phyloP scores from a whole-genome alignment of 2,888 invertebrate species.

The Dendrolimus houi region DNA sequence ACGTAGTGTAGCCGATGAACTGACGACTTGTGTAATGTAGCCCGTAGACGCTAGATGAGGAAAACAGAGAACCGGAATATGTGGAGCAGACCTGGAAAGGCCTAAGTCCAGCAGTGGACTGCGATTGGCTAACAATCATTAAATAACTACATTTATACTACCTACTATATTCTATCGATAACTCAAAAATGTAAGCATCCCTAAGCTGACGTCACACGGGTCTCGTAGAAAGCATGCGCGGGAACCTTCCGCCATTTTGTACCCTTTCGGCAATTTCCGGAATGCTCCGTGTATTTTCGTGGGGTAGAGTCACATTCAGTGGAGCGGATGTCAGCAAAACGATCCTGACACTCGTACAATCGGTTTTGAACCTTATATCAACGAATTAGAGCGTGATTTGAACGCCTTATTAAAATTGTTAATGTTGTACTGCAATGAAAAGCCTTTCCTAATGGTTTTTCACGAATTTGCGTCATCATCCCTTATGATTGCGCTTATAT shows the following conservation, averaged over 20 bases:
- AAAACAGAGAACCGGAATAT: too few relatives aligned
- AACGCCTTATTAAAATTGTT: too few relatives aligned
- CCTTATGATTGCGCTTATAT: not conserved
- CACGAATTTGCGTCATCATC: slow-evolving; percentile 19
- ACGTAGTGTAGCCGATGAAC: too few relatives aligned
- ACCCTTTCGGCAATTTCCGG: slow-evolving; percentile 30
- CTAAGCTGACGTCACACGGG: slow-evolving; percentile 47
- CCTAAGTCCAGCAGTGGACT: too few relatives aligned
- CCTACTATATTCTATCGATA: slow-evolving; percentile 19
- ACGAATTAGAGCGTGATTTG: too few relatives aligned
- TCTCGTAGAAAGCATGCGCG: slow-evolving; percentile 46
- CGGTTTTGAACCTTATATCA: too few relatives aligned
- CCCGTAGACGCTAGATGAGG: too few relatives aligned
- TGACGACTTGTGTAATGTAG: too few relatives aligned
- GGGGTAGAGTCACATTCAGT: slow-evolving; percentile 18
- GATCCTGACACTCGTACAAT: not conserved
- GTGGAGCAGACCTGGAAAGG: too few relatives aligned
- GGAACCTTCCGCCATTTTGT: slow-evolving; percentile 43
- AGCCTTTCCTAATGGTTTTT: slow-evolving; percentile 10
- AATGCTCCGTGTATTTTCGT: slow-evolving; percentile 27
- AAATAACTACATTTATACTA: not conserved
- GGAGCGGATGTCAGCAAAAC: slow-evolving; percentile 5
- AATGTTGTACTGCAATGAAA: slow-evolving; percentile 17
- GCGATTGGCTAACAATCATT: too few relatives aligned
- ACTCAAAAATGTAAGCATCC: slow-evolving; percentile 15